phyloP scores from a whole-genome alignment of 2,113 vertebrate species.

The Rhynchomys soricoides region DNA sequence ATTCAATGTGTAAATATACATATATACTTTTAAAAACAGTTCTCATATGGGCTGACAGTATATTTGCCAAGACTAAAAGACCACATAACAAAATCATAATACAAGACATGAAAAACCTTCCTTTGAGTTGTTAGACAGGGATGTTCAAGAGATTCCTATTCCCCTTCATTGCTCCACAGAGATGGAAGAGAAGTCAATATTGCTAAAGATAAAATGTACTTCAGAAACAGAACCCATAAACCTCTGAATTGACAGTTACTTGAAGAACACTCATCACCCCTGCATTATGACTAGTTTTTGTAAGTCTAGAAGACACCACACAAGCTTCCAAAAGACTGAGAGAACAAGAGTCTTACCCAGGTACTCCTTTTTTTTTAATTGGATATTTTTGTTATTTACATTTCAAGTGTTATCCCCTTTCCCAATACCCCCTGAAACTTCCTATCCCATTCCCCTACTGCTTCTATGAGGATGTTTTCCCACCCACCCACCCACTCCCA shows the following conservation, averaged over 20 bases:
- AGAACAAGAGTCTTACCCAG: background rate
- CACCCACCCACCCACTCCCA: too few relatives aligned
- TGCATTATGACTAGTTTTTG: background rate
- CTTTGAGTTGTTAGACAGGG: background rate
- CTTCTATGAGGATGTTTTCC: too few relatives aligned
- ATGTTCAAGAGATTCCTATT: background rate
- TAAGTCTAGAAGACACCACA: background rate
- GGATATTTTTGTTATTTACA: too few relatives aligned
- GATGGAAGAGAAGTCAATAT: background rate
- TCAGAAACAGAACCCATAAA: background rate
- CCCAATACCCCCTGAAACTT: too few relatives aligned
- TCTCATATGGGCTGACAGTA: background rate
- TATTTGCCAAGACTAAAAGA: background rate
- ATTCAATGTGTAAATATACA: background rate
- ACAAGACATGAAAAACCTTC: background rate
- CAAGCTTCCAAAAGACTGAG: background rate
- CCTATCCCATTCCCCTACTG: too few relatives aligned
- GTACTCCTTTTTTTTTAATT: too few relatives aligned
- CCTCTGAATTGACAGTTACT: background rate
- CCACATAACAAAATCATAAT: background rate
- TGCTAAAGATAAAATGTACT: background rate
- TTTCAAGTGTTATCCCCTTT: too few relatives aligned
- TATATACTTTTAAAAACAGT: background rate
- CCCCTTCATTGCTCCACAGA: background rate
- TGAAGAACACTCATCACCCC: background rate